These are phyloP conservation scores for Stictonetta naevosa DNA, from an alignment of 2,113 vertebrate species.

Conservation along the genomic window DNA sequence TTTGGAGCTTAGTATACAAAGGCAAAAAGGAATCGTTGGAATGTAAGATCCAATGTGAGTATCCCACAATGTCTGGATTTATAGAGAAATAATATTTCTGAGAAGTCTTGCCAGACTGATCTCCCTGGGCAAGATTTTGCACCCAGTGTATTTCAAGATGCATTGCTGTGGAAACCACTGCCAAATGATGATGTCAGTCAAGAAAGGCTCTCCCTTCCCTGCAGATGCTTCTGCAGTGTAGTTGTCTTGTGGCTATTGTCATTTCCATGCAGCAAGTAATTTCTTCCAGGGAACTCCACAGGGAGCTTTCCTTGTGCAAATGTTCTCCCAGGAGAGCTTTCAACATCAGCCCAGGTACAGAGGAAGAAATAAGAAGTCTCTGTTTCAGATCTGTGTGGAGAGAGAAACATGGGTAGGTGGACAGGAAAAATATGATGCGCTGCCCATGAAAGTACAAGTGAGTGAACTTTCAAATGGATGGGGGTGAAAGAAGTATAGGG, in stretches of 20 bases:
- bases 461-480: background rate
- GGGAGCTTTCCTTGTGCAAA: background rate
- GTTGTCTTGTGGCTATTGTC: background rate
- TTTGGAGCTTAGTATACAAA: background rate
- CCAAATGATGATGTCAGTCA: background rate
- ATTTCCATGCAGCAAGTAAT: background rate
- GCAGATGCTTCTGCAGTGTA: background rate
- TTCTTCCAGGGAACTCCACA: background rate
- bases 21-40: background rate
- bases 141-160: background rate
- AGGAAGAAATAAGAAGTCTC: background rate
- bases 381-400: background rate
- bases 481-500: background rate
- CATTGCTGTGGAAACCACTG: background rate
- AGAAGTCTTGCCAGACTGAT: background rate
- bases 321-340: background rate
- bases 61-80: background rate
- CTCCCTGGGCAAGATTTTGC: background rate
- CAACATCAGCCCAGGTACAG: background rate
- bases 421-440: background rate
- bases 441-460: background rate
- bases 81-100: background rate
- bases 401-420: background rate
- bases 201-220: background rate
- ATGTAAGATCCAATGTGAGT: background rate